Evolutionary conservation across 2,797 vertebrate genomes (phyloP).

Genomic region (Leptatherina wallacei): DNA sequence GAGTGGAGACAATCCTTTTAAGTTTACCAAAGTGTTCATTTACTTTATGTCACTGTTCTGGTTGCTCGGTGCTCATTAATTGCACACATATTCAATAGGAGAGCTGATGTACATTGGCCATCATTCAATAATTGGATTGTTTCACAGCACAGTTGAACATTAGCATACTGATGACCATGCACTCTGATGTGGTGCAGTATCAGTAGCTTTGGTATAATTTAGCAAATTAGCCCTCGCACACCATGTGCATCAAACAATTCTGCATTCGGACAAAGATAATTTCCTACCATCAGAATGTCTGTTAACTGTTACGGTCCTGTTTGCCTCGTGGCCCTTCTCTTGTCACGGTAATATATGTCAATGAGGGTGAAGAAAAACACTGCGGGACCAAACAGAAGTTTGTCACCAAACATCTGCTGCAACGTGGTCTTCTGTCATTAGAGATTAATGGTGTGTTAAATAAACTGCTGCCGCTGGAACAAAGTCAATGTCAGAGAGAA

Average conservation of each 20-base stretch:
- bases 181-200: slow-evolving; percentile 49
- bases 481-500: slow-evolving; percentile 80
- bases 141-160: slow-evolving; percentile 58
- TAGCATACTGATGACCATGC: slow-evolving; percentile 72
- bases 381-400: slow-evolving; percentile 68
- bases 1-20: slow-evolving; percentile 70
- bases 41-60: slow-evolving; percentile 57
- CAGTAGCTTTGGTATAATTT: slow-evolving; percentile 53
- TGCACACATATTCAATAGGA: slow-evolving; percentile 65
- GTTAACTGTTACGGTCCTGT: slow-evolving; percentile 29
- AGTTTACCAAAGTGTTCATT: slow-evolving; percentile 78
- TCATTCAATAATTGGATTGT: slow-evolving; percentile 75
- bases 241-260: slow-evolving; percentile 37
- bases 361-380: slow-evolving; percentile 71
- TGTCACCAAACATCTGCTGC: slow-evolving; percentile 84
- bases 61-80: slow-evolving; percentile 65
- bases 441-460: slow-evolving; percentile 85
- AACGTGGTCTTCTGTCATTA: slow-evolving; percentile 74
- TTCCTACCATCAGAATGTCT: slow-evolving; percentile 16
- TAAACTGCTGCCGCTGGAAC: slow-evolving; percentile 74
- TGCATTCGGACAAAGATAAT: slow-evolving; percentile 34
- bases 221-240: slow-evolving; percentile 44
- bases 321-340: slow-evolving; percentile 51
- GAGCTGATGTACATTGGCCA: slow-evolving; percentile 62
- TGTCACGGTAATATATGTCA: slow-evolving; percentile 66